Conservation (phyloP, 2,888 invertebrate genomes). For the Biston stratarius region DNA sequence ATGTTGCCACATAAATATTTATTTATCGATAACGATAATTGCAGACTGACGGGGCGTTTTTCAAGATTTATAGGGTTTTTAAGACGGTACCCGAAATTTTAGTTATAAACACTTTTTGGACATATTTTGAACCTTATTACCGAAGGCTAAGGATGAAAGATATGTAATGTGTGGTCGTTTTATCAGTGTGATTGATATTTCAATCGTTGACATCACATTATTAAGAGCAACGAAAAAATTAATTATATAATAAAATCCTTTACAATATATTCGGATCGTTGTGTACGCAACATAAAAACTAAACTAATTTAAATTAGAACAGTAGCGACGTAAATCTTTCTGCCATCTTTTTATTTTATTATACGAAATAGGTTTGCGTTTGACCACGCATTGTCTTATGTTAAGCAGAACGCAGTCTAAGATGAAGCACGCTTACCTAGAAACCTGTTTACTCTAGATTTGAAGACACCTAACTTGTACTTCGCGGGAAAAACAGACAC, state of each 20-base stretch:
- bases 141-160: conserved; percentile 3
- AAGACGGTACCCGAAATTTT: conserved; percentile 25
- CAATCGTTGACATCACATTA: conserved; percentile 14
- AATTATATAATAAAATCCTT: no score
- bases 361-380: no score
- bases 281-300: no score
- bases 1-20: conserved; percentile 76
- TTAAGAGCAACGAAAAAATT: neutral
- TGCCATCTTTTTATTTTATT: no score
- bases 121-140: conserved; percentile 23
- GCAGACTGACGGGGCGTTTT: conserved; percentile 48
- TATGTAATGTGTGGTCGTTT: neutral
- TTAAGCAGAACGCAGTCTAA: no score
- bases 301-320: no score
- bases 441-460: no score
- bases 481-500: no score
- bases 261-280: neutral
- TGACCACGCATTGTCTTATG: no score
- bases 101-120: conserved; percentile 3
- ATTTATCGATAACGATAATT: conserved; percentile 71
- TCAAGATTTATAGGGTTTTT: conserved; percentile 59
- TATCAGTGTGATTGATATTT: conserved; percentile 20
- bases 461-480: no score
- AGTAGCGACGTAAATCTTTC: no score
- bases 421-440: no score